phyloP scores from a whole-genome alignment of 2,888 invertebrate species.

The Agrilus cyanescens region DNA sequence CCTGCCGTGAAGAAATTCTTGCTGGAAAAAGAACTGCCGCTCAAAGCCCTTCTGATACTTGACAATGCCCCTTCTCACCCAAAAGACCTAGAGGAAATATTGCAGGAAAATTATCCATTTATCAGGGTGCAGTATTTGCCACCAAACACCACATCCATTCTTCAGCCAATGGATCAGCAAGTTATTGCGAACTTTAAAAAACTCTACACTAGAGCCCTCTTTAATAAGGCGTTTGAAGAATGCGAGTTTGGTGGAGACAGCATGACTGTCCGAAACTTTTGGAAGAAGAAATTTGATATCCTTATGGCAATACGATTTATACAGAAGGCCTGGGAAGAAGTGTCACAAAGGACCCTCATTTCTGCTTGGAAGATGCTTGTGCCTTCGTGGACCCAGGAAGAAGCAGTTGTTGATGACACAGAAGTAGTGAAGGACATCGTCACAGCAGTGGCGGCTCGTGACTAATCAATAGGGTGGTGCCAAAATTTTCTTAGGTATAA shows the following conservation, averaged over 20 bases:
- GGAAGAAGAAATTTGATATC: slow-evolving; percentile 20
- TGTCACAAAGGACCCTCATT: slow-evolving; percentile 7
- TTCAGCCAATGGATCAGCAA: slow-evolving; percentile 22
- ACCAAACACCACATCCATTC: slow-evolving; percentile 18
- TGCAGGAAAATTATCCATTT: slow-evolving; percentile 15
- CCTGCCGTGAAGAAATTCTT: slow-evolving; percentile 18
- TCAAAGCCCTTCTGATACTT: slow-evolving; percentile 19
- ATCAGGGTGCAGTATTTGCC: slow-evolving; percentile 15
- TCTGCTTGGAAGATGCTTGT: slow-evolving; percentile 13
- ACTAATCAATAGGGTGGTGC: too few relatives aligned
- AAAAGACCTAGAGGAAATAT: slow-evolving; percentile 14
- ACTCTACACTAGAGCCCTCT: slow-evolving; percentile 17
- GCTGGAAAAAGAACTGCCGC: slow-evolving; percentile 17
- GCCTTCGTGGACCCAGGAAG: not conserved
- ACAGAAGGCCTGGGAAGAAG: slow-evolving; percentile 13
- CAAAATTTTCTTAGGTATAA: too few relatives aligned
- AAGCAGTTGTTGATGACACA: too few relatives aligned
- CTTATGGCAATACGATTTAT: slow-evolving; percentile 13
- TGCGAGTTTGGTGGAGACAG: slow-evolving; percentile 5
- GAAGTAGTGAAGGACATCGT: too few relatives aligned
- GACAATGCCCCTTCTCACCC: slow-evolving; percentile 21
- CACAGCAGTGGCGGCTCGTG: too few relatives aligned
- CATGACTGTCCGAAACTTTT: slow-evolving; percentile 17
- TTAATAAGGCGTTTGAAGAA: slow-evolving; percentile 13
- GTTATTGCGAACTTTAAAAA: slow-evolving; percentile 21